Base-by-base conservation (phyloP, 2,888 invertebrate species). In the Ischnura elegans region DNA sequence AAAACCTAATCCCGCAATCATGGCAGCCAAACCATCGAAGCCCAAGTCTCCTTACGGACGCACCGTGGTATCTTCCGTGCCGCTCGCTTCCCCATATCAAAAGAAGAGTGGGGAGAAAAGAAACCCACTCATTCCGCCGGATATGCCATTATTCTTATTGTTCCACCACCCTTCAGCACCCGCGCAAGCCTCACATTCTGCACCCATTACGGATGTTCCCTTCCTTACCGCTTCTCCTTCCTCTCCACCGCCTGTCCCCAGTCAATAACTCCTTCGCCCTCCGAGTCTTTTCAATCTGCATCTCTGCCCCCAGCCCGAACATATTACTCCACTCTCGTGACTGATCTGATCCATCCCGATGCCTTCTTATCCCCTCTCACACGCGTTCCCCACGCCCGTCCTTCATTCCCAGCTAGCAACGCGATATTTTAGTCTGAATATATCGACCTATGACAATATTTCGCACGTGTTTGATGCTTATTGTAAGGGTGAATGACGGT, bases 141-240 rank as follows among this genome's bases (percentile, higher is more conserved):
- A 76, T 76, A 76, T 76, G 76, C 76, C 76, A 76, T 76, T 76
- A 76, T 76, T 76, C 76, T 76, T 76, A 76, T 76, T 76, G 76
- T 76, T 76, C 76, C 76, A 25, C 76, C 76, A 8, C 19, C 19
- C 51, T 51, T 19, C 51, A 13, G 51, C 51, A 51, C 51, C 51
- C 51, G 19, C 19, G 51, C 19, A 19, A 0, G n/a, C 61, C 25
- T 5, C 61, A 25, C 61, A 1, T 5, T 19, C 61, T 61, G 29
- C 76, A 29, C 0, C 29, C 29, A 76, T 36, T 76, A 25, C 36
- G 25, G 5, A 29, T 2, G n/a, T n/a, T 8, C 61, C n/a, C n/a
- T n/a, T 76, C 36, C 29, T 13, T 2, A 10, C 19, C 8, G n/a
- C 25, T 13, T 76, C 36, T 36, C 3, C 36, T 29, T 36, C 13